Evolutionary conservation across 2,888 invertebrate species (phyloP).

Genomic region (Ariolimax columbianus): DNA sequence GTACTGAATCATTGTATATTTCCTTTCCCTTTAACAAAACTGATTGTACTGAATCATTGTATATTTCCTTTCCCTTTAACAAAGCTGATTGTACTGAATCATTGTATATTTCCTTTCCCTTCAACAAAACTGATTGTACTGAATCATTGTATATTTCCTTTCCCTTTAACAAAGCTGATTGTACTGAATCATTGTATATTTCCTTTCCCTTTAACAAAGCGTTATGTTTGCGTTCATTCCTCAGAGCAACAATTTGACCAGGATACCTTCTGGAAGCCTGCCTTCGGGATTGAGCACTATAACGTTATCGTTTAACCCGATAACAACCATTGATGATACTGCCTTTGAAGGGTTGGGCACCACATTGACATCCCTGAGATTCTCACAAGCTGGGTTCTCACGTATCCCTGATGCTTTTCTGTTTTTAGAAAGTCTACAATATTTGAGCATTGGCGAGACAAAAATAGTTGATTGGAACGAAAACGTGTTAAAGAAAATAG

Average conservation of each 20-base stretch:
- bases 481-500: background rate
- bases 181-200: no score
- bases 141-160: no score
- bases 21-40: no score
- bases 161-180: no score
- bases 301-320: background rate
- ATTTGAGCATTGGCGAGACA: background rate
- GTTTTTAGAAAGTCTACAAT: background rate
- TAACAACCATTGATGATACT: constrained; percentile 9
- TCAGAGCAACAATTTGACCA: background rate
- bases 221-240: no score
- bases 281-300: background rate
- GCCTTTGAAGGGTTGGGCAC: background rate
- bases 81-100: no score
- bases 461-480: constrained; percentile 2
- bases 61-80: no score
- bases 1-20: no score
- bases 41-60: no score
- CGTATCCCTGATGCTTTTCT: constrained; percentile 9
- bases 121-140: no score
- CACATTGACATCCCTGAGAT: background rate
- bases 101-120: no score
- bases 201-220: no score
- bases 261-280: background rate
- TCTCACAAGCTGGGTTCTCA: background rate